Evolutionary conservation across 2,113 vertebrate genomes (phyloP).

Genomic region (Hucho hucho): DNA sequence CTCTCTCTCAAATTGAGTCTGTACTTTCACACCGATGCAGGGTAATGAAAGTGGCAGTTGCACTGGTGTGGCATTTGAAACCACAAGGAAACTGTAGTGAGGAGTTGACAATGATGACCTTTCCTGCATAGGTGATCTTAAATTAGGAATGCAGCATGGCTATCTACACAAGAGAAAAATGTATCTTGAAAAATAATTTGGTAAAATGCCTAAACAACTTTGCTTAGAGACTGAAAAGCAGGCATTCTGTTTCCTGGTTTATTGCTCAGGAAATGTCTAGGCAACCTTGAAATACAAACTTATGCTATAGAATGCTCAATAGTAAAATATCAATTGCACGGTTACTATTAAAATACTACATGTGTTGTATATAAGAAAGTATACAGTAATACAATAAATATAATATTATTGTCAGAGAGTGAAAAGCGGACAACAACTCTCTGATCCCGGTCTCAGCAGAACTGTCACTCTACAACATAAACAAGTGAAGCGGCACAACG

Average conservation of each 20-base stretch:
- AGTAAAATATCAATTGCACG: no score
- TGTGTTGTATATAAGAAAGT: neutral
- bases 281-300: no score
- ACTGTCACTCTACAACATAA: no score
- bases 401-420: neutral
- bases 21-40: conserved; percentile 34
- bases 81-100: conserved; percentile 33
- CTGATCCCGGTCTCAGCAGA: no score
- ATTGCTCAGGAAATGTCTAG: no score
- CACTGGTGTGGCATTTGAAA: conserved; percentile 43
- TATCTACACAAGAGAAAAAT: neutral
- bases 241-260: no score
- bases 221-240: no score
- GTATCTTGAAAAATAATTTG: no score
- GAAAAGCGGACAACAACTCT: neutral
- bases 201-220: no score
- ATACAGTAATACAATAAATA: neutral
- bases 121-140: neutral
- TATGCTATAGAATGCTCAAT: no score
- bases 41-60: conserved; percentile 59
- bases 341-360: no score
- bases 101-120: conserved; percentile 42
- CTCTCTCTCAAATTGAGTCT: conserved; percentile 46
- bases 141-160: conserved; percentile 19
- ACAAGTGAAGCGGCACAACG: no score